phyloP scores from a whole-genome alignment of 2,113 vertebrate species.

The Oncorhynchus mykiss region DNA sequence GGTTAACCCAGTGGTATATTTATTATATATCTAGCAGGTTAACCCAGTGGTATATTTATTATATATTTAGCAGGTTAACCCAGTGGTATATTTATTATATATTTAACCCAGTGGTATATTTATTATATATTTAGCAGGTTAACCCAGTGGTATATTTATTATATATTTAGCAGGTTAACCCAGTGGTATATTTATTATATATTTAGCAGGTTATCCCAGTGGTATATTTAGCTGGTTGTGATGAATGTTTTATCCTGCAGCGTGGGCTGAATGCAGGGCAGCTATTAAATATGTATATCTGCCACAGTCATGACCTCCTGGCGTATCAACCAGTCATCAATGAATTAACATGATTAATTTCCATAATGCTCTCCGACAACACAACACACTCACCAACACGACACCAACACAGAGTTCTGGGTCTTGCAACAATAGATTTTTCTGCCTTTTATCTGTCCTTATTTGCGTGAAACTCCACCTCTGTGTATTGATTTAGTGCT shows the following conservation, averaged over 20 bases:
- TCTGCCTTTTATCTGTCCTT: too few relatives aligned
- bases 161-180: background rate
- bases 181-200: background rate
- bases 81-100: background rate
- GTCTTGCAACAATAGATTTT: too few relatives aligned
- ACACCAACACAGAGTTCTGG: too few relatives aligned
- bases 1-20: too few relatives aligned
- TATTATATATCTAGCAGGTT: too few relatives aligned
- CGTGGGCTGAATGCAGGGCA: constrained; percentile 68
- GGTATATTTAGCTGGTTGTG: constrained; percentile 69
- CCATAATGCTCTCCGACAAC: constrained; percentile 2
- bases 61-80: background rate
- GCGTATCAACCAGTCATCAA: constrained; percentile 72
- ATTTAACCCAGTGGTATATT: background rate
- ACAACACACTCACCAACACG: background rate
- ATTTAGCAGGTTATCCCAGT: constrained; percentile 54
- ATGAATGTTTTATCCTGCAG: constrained; percentile 84
- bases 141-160: background rate
- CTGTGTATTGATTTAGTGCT: background rate
- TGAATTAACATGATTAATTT: constrained; percentile 55
- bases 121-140: background rate
- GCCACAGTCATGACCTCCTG: constrained; percentile 74
- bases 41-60: too few relatives aligned
- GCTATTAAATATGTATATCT: constrained; percentile 85
- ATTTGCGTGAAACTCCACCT: background rate